Evolutionary conservation across 2,888 invertebrate genomes (phyloP).

Genomic region (Onchidella celtica): DNA sequence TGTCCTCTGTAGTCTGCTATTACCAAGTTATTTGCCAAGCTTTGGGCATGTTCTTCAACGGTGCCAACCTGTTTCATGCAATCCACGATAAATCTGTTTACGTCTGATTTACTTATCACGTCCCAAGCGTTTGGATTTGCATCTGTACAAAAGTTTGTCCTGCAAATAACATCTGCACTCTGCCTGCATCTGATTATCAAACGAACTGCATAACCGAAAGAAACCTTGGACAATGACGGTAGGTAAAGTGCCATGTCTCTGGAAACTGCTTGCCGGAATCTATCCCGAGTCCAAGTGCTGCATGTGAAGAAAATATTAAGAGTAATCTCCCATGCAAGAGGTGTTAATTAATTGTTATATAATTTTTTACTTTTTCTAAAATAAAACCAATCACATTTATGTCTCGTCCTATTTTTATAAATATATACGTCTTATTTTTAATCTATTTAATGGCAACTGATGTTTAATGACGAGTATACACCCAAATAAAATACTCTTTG

Average conservation of each 20-base stretch:
- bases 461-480: too few relatives aligned
- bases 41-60: slow-evolving; percentile 83
- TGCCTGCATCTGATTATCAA: too few relatives aligned
- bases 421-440: too few relatives aligned
- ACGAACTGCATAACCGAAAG: too few relatives aligned
- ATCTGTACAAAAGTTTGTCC: not conserved
- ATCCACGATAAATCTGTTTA: slow-evolving; percentile 74
- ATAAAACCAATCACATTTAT: not conserved
- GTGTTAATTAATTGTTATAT: not conserved
- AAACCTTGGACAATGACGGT: too few relatives aligned
- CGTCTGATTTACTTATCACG: not conserved
- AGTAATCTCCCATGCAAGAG: not conserved
- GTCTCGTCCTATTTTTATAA: not conserved
- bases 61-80: slow-evolving; percentile 86
- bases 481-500: too few relatives aligned
- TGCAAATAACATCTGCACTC: too few relatives aligned
- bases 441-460: too few relatives aligned
- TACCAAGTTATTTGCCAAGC: slow-evolving; percentile 86
- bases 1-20: slow-evolving; percentile 91
- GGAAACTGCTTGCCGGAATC: too few relatives aligned
- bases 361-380: not conserved
- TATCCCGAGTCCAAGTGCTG: too few relatives aligned
- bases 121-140: not conserved
- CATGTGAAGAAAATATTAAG: too few relatives aligned
- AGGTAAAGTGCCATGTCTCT: too few relatives aligned